A percentile compares a stretch with the other conserved stretches of the same genome.
Evolutionary conservation across 2,113 vertebrate genomes (phyloP).

Genomic region (Talpa occidentalis): DNA sequence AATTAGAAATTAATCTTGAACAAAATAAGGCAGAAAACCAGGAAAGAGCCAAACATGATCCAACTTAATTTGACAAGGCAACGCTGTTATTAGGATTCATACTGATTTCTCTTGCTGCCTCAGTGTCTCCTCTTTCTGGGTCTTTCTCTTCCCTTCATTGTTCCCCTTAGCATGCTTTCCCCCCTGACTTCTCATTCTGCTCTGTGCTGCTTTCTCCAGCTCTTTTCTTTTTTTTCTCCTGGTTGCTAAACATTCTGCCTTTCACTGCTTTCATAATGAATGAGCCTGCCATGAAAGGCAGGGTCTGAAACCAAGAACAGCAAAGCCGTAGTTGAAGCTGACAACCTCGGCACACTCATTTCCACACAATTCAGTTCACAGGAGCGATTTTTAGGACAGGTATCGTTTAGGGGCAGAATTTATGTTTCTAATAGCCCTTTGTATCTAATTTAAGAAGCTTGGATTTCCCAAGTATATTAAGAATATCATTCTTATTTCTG

Average conservation of each 20-base stretch:
- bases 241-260: slow-evolving; percentile 56
- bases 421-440: not conserved
- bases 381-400: not conserved
- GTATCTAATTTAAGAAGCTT: not conserved
- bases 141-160: slow-evolving; percentile 28
- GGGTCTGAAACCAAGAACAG: slow-evolving; percentile 52
- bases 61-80: not conserved
- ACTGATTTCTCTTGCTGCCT: not conserved
- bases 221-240: slow-evolving; percentile 46
- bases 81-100: not conserved
- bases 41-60: not conserved
- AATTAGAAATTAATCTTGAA: slow-evolving; percentile 43
- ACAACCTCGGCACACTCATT: not conserved
- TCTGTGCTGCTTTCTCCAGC: slow-evolving; percentile 54
- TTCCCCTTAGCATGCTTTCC: slow-evolving; percentile 18
- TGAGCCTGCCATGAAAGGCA: slow-evolving; percentile 32
- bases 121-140: slow-evolving; percentile 23
- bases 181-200: slow-evolving; percentile 25
- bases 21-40: not conserved
- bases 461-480: slow-evolving; percentile 4
- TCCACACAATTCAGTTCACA: not conserved
- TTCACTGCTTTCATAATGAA: slow-evolving; percentile 58
- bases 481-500: not conserved
- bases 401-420: not conserved
- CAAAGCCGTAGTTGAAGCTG: slow-evolving; percentile 21